These are phyloP conservation scores for Thamnophis sirtalis DNA, from an alignment of 2,113 vertebrate genomes.

Conservation along the genomic window DNA sequence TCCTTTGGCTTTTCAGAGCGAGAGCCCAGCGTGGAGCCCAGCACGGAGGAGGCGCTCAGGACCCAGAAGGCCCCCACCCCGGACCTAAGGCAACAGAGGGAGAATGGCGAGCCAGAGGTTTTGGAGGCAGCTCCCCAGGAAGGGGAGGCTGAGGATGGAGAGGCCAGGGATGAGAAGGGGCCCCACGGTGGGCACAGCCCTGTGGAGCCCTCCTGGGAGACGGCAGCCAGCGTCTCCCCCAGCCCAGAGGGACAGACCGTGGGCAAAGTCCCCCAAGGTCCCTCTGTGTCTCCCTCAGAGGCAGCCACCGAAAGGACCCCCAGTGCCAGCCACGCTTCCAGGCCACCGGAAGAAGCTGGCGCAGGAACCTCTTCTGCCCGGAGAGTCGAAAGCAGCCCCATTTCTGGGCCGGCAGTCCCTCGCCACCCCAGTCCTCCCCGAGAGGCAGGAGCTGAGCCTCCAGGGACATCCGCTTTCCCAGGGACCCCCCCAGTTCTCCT, in stretches of 20 bases:
- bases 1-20: slow-evolving; percentile 58
- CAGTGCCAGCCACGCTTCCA: not conserved
- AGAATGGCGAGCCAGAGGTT: not conserved
- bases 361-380: not conserved
- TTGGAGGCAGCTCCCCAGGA: not conserved
- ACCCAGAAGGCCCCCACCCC: not conserved
- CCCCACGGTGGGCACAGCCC: not conserved
- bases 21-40: slow-evolving; percentile 4
- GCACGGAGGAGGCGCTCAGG: not conserved
- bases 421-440: not conserved
- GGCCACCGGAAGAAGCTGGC: not conserved
- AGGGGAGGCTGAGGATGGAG: not conserved
- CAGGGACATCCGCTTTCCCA: not conserved
- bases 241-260: not conserved
- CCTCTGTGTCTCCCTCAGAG: slow-evolving; percentile 6
- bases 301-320: not conserved
- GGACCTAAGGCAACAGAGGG: not conserved
- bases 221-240: not conserved
- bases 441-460: slow-evolving; percentile 35
- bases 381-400: not conserved
- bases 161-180: not conserved
- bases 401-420: slow-evolving; percentile 11
- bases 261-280: fast-evolving
- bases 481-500: not conserved
- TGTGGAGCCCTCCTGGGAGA: not conserved